Evolutionary conservation across 2,797 vertebrate genomes (phyloP).

Genomic region (Varecia variegata): DNA sequence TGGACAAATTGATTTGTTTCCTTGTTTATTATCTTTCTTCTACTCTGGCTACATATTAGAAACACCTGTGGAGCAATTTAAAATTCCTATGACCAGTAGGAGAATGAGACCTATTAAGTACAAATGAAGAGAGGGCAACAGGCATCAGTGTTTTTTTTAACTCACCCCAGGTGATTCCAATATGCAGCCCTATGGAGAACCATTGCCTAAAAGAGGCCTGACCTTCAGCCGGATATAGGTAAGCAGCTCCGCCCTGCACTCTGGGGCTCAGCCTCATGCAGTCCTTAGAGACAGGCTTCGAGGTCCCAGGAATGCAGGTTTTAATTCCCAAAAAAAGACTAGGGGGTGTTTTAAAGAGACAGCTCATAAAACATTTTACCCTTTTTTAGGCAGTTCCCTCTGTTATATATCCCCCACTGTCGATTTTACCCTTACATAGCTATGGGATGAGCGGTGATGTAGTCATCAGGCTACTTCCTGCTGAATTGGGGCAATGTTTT

Average conservation of each 20-base stretch:
- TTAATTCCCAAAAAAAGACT: too few relatives aligned
- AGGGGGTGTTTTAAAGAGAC: too few relatives aligned
- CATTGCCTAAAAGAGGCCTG: background rate
- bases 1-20: background rate
- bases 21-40: background rate
- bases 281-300: background rate
- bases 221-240: background rate
- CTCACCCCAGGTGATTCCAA: background rate
- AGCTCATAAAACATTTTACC: too few relatives aligned
- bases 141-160: background rate
- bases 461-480: too few relatives aligned
- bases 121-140: background rate
- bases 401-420: too few relatives aligned
- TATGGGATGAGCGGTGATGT: too few relatives aligned
- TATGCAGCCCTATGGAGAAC: background rate
- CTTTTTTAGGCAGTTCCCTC: too few relatives aligned
- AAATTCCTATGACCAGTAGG: background rate
- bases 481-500: too few relatives aligned
- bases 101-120: background rate
- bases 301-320: background rate
- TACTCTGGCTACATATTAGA: background rate
- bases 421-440: too few relatives aligned
- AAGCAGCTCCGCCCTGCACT: background rate
- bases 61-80: background rate
- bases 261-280: background rate